Evolutionary conservation across 2,113 vertebrate species (phyloP).

Genomic region (Lepisosteus osseus): DNA sequence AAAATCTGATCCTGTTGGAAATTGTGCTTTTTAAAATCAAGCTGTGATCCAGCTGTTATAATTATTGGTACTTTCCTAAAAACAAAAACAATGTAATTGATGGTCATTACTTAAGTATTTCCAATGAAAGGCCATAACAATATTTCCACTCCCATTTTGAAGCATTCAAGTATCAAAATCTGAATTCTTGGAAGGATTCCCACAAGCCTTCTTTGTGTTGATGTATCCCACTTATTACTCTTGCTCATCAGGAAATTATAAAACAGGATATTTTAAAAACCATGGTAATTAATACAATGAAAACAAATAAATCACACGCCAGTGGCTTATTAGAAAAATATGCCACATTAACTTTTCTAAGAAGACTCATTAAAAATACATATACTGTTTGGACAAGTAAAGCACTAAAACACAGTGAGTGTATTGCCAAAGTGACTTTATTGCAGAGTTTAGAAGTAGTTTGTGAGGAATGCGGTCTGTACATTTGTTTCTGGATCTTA

Average conservation of each 20-base stretch:
- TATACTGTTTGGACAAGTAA: slow-evolving; percentile 18
- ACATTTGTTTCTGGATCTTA: too few relatives aligned
- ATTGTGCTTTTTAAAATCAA: too few relatives aligned
- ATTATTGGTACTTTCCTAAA: too few relatives aligned
- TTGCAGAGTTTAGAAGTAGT: neutral
- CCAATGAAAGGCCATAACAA: slow-evolving; percentile 16
- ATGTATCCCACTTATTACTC: too few relatives aligned
- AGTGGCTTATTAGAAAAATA: slow-evolving; percentile 38
- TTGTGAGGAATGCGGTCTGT: neutral
- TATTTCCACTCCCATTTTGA: slow-evolving; percentile 36
- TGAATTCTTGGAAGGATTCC: slow-evolving; percentile 41
- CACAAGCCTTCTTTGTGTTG: too few relatives aligned
- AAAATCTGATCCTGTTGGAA: too few relatives aligned
- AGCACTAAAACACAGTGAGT: neutral
- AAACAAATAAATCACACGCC: slow-evolving; percentile 51
- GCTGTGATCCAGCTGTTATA: too few relatives aligned
- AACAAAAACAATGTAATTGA: too few relatives aligned
- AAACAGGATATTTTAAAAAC: too few relatives aligned
- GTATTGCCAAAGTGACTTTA: neutral
- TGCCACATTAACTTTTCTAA: slow-evolving; percentile 15
- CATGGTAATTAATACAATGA: slow-evolving; percentile 33
- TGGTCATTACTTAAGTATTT: too few relatives aligned
- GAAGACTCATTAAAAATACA: slow-evolving; percentile 27
- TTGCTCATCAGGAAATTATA: too few relatives aligned
- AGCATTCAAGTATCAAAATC: slow-evolving; percentile 36